Conservation (phyloP, 2,888 invertebrate genomes). For the Drosophila pseudotalamancana region DNA sequence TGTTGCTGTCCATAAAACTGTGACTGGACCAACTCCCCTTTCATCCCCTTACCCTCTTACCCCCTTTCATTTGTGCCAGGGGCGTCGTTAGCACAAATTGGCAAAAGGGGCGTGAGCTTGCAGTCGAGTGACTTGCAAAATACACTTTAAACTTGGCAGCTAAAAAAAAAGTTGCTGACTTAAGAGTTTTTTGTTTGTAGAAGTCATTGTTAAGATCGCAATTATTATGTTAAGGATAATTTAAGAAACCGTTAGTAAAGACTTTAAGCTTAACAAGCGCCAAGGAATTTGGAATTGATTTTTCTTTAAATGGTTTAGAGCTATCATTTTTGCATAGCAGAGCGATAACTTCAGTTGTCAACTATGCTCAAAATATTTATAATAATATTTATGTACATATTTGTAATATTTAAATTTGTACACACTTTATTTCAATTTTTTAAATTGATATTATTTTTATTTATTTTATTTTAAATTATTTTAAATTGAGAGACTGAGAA, state of each 20-base stretch:
- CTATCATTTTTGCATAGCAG: not conserved
- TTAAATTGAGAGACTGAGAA: too few relatives aligned
- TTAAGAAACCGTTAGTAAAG: not conserved
- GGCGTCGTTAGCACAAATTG: constrained; percentile 70
- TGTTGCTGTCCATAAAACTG: constrained; percentile 53
- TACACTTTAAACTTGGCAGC: constrained; percentile 1
- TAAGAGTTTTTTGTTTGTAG: not conserved
- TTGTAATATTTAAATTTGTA: not conserved
- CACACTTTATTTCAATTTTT: not conserved
- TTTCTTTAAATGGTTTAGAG: too few relatives aligned
- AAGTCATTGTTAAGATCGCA: constrained; percentile 3
- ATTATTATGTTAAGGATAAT: constrained; percentile 16
- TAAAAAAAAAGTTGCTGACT: constrained; percentile 16
- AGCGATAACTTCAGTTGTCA: not conserved
- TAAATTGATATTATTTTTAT: not conserved
- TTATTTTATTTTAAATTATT: not conserved
- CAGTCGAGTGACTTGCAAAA: constrained; percentile 35
- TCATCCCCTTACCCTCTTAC: constrained; percentile 1
- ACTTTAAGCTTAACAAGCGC: not conserved
- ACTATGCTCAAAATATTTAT: too few relatives aligned
- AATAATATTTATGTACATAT: not conserved
- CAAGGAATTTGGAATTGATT: too few relatives aligned
- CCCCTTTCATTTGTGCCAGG: constrained; percentile 54
- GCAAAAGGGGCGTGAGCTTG: constrained; percentile 30
- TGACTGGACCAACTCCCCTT: constrained; percentile 35